Evolutionary conservation across 2,888 invertebrate species (phyloP).

Genomic region (Lydus trimaculatus): DNA sequence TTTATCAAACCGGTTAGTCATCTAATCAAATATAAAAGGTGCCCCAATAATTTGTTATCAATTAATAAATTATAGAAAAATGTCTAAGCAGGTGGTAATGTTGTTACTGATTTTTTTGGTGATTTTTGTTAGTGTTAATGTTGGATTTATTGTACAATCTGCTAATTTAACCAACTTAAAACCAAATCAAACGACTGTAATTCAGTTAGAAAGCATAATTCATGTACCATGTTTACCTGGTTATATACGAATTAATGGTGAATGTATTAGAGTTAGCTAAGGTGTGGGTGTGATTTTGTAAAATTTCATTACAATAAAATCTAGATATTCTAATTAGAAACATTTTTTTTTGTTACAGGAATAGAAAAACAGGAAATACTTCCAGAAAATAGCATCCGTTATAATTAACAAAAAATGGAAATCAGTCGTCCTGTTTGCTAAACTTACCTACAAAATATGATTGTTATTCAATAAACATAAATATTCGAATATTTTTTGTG

Average conservation of each 20-base stretch:
- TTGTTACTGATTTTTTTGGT: background rate
- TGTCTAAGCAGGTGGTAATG: background rate
- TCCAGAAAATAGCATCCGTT: background rate
- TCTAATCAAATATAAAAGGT: background rate
- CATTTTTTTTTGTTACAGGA: background rate
- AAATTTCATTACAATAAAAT: background rate
- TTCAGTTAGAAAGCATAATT: constrained; percentile 11
- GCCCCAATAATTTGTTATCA: background rate
- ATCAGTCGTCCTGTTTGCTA: too few relatives aligned
- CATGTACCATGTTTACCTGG: constrained; percentile 8
- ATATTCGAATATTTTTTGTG: background rate
- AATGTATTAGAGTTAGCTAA: background rate
- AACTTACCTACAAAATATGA: too few relatives aligned
- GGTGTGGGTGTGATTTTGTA: background rate
- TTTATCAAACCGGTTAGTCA: background rate
- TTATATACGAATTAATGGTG: constrained; percentile 1
- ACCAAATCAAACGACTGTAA: background rate
- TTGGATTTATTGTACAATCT: background rate
- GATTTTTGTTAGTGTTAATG: background rate
- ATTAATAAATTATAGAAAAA: background rate
- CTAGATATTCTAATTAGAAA: background rate
- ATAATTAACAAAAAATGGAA: too few relatives aligned
- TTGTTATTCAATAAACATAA: too few relatives aligned
- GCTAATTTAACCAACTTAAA: background rate
- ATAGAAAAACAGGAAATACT: background rate